Percentiles rank a stretch among this genome's conserved stretches.
These are phyloP conservation scores for Trachops cirrhosus DNA, from an alignment of 2,797 vertebrate genomes.

Conservation along the genomic window DNA sequence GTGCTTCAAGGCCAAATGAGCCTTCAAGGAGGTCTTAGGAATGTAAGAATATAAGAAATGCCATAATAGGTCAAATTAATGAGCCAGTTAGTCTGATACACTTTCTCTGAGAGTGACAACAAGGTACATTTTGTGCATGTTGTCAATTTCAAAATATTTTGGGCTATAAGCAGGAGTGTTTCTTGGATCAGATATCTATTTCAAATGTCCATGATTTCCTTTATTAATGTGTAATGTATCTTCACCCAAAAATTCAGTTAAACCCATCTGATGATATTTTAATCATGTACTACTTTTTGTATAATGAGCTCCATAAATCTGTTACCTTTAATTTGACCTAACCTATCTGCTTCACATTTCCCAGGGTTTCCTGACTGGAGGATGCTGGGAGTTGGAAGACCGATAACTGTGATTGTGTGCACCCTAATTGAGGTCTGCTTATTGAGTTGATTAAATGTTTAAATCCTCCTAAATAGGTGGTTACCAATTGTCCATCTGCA, in stretches of 20 bases:
- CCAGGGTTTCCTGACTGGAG: neutral
- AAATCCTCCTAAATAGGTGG: neutral
- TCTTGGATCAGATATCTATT: neutral
- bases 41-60: conserved; percentile 62
- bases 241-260: conserved; percentile 42
- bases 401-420: neutral
- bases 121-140: conserved; percentile 37
- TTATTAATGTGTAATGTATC: neutral
- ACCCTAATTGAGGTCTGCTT: neutral
- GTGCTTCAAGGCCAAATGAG: conserved; percentile 66
- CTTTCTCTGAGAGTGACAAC: conserved; percentile 42
- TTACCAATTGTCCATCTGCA: neutral
- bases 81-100: conserved; percentile 51
- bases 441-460: neutral
- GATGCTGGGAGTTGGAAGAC: neutral
- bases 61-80: conserved; percentile 74
- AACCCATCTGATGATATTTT: conserved; percentile 15
- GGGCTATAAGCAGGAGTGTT: neutral
- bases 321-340: conserved; percentile 23
- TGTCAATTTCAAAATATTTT: conserved; percentile 61
- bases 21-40: conserved; percentile 64
- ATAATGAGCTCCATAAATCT: conserved; percentile 34
- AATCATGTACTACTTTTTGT: conserved; percentile 2
- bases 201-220: neutral
- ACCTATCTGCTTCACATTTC: neutral